Base-by-base conservation (phyloP, 2,113 vertebrate species). In the Cygnus atratus region DNA sequence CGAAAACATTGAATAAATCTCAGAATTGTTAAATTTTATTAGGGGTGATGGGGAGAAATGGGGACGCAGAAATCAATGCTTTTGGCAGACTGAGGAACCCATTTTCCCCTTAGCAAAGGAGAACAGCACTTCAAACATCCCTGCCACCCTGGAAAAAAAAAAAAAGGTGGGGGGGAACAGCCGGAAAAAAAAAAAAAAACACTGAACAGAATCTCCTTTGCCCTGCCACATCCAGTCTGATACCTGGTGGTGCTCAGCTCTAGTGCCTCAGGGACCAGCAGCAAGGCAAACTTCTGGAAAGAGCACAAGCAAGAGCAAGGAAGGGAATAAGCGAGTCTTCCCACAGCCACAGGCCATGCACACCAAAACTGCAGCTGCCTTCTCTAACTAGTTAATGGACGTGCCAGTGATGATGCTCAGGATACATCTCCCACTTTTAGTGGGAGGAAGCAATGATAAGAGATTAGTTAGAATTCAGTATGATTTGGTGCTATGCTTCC, bases 121-220 rank as follows among this genome's bases (percentile, higher is more conserved):
- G 25, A 77, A 3, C 0, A 83, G 24, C 7, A 31, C 11, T 43
- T 78, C 19, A 19, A 55, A 44, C 16, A n/a, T 16, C 41, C 28
- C 13, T 18, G 63, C 4, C 13, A 62, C 3, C 12, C 14, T 1
- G 0, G 66, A 71, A 75, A 20, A 54, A 1, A 3, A 44, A 67
- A 26, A 78, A 77, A 65, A 33, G 11, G 26, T 15, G 16, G 59
- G 35, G 4, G 18, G 46, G 10, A 22, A 50, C 21, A 50, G 11
- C 20, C 10, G n/a, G n/a, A 50, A 50, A 50, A 21, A 54, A 26
- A 52, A 54, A 13, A 54, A 54, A 4, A 63, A 28, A 65, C 3
- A 58, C 11, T 6, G 66, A 67, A 75, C 1, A 0, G 3, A 73
- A 72, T 29, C 9, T 29, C 9, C 2, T 67, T 28, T 65, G 63